phyloP scores from a whole-genome alignment of 2,888 invertebrate genomes.

The Augiades crinisus region DNA sequence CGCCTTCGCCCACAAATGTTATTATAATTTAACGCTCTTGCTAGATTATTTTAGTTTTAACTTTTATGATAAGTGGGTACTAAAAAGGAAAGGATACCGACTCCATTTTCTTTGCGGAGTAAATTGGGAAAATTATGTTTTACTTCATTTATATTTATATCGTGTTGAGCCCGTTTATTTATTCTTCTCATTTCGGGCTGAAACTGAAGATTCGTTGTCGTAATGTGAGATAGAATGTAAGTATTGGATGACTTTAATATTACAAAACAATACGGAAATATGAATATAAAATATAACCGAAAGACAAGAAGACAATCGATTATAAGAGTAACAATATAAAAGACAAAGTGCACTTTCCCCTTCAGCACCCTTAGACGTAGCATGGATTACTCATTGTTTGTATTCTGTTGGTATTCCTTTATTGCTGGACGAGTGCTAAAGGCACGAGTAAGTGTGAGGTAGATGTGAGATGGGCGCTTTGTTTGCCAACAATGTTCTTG shows the following conservation, averaged over 20 bases:
- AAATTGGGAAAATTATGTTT: neutral
- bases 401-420: conserved; percentile 45
- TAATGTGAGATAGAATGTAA: no score
- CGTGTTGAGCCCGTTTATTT: no score
- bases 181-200: no score
- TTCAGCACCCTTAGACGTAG: conserved; percentile 54
- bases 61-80: conserved; percentile 54
- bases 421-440: conserved; percentile 38
- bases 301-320: conserved; percentile 31
- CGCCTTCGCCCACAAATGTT: conserved; percentile 51
- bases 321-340: conserved; percentile 29
- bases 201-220: no score
- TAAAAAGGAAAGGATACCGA: conserved; percentile 24
- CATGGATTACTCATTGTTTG: conserved; percentile 61
- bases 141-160: neutral
- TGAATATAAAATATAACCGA: conserved; percentile 5
- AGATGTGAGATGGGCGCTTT: conserved; percentile 42
- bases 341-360: conserved; percentile 43
- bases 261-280: neutral
- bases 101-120: conserved; percentile 29
- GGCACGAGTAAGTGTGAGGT: conserved; percentile 33
- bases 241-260: no score
- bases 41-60: conserved; percentile 39
- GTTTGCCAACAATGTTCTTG: conserved; percentile 46
- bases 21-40: conserved; percentile 62